phyloP scores from a whole-genome alignment of 2,113 vertebrate species.

The Microcebus lehilahytsara region DNA sequence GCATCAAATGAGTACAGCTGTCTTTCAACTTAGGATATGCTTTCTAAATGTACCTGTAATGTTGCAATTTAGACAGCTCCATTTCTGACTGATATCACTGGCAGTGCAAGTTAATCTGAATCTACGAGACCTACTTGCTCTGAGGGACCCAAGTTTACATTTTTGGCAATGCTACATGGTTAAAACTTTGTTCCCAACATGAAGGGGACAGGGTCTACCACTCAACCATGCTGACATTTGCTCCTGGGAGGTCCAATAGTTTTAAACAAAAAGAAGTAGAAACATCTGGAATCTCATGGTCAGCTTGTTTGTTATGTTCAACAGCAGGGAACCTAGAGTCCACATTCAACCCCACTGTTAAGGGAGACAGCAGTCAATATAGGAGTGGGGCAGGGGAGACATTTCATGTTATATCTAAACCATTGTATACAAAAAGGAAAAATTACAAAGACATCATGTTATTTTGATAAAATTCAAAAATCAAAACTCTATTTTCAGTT shows the following conservation, averaged over 20 bases:
- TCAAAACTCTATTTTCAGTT: slow-evolving; percentile 45
- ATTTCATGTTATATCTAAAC: slow-evolving; percentile 24
- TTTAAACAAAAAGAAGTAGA: slow-evolving; percentile 64
- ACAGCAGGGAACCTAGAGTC: slow-evolving; percentile 70
- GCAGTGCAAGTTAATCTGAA: slow-evolving; percentile 44
- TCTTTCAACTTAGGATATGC: slow-evolving; percentile 56
- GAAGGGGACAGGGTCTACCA: slow-evolving; percentile 68
- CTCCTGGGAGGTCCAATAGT: slow-evolving; percentile 78
- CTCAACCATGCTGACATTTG: slow-evolving; percentile 72
- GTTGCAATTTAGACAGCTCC: slow-evolving; percentile 42
- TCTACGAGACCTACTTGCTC: slow-evolving; percentile 61
- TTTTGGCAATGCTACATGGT: slow-evolving; percentile 58
- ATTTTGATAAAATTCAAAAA: slow-evolving; percentile 71
- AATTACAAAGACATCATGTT: slow-evolving; percentile 16
- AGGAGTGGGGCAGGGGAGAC: slow-evolving; percentile 34
- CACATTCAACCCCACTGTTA: slow-evolving; percentile 74
- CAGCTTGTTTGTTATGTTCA: slow-evolving; percentile 82
- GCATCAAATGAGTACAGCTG: slow-evolving; percentile 62
- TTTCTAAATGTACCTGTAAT: slow-evolving; percentile 49
- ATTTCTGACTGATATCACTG: slow-evolving; percentile 57
- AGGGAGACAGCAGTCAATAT: slow-evolving; percentile 59
- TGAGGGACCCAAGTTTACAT: slow-evolving; percentile 52
- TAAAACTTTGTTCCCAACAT: slow-evolving; percentile 71
- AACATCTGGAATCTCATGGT: slow-evolving; percentile 82
- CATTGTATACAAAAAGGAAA: background rate